Percentiles rank a stretch among this genome's conserved stretches.
phyloP scores from a whole-genome alignment of 2,888 invertebrate genomes.

The Cheilosia grossa region DNA sequence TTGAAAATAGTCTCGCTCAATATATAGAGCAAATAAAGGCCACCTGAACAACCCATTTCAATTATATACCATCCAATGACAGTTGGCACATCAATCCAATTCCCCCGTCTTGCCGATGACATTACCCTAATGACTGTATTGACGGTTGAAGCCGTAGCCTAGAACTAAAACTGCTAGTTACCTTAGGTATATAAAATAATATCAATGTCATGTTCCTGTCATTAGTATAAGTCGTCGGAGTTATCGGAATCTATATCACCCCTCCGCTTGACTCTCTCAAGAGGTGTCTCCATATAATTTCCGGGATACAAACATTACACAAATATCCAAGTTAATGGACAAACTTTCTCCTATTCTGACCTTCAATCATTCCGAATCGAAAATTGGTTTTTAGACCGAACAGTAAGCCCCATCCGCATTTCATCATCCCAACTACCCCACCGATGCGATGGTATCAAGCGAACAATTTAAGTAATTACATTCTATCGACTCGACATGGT shows the following conservation, averaged over 20 bases:
- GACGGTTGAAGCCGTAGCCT: slow-evolving; percentile 28
- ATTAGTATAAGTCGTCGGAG: slow-evolving; percentile 57
- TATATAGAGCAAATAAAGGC: no score
- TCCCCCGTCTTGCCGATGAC: slow-evolving; percentile 36
- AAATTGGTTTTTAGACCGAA: slow-evolving; percentile 32
- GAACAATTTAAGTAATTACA: slow-evolving; percentile 71
- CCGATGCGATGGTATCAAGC: slow-evolving; percentile 33
- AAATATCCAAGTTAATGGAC: slow-evolving; percentile 53
- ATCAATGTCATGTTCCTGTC: slow-evolving; percentile 64
- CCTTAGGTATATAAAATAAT: slow-evolving; percentile 57
- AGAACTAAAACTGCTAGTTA: slow-evolving; percentile 10
- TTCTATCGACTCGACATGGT: slow-evolving; percentile 54
- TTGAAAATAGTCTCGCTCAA: no score
- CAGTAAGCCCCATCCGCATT: not conserved
- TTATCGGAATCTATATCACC: slow-evolving; percentile 22
- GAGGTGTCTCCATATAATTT: slow-evolving; percentile 38
- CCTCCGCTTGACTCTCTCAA: slow-evolving; percentile 1
- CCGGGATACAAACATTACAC: slow-evolving; percentile 46
- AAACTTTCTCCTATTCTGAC: slow-evolving; percentile 63
- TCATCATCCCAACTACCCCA: not conserved
- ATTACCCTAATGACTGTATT: slow-evolving; percentile 62
- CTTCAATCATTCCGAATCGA: slow-evolving; percentile 59
- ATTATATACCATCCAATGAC: not conserved
- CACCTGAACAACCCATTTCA: not conserved
- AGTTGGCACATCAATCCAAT: slow-evolving; percentile 20